Percentiles rank a stretch among this genome's conserved stretches.
Evolutionary conservation across 1,140 invertebrate species (phyloP).

Genomic region (Ruditapes philippinarum): DNA sequence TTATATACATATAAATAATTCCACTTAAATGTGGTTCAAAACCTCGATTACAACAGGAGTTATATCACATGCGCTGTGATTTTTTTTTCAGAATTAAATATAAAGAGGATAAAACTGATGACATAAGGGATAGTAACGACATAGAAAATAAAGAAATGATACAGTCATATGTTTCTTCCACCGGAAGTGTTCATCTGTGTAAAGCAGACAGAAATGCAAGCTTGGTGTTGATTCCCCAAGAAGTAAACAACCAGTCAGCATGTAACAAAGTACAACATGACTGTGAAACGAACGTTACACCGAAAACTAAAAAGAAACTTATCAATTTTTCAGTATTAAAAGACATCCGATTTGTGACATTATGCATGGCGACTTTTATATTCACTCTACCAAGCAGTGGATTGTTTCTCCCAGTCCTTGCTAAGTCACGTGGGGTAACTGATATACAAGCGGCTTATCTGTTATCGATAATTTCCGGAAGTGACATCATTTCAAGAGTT

Average conservation of each 20-base stretch:
- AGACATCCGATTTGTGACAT: conserved; percentile 39
- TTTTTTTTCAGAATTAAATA: too few relatives aligned
- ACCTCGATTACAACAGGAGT: too few relatives aligned
- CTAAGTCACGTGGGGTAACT: conserved; percentile 35
- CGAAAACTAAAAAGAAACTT: conserved; percentile 21
- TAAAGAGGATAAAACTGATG: too few relatives aligned
- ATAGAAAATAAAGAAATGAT: too few relatives aligned
- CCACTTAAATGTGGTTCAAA: too few relatives aligned
- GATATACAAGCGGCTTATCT: conserved; percentile 68
- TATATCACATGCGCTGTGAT: too few relatives aligned
- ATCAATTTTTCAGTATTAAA: conserved; percentile 47
- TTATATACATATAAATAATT: too few relatives aligned
- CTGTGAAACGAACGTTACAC: background rate
- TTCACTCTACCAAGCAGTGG: conserved; percentile 30
- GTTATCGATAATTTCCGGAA: conserved; percentile 72
- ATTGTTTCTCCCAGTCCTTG: conserved; percentile 45
- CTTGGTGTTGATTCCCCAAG: background rate
- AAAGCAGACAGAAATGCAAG: background rate
- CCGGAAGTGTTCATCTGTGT: conserved; percentile 5
- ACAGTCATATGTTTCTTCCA: background rate
- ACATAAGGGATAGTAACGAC: too few relatives aligned
- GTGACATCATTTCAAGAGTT: conserved; percentile 71
- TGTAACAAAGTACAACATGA: background rate
- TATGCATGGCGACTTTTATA: conserved; percentile 30
- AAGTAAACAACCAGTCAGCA: too few relatives aligned